Evolutionary conservation across 2,113 vertebrate species (phyloP), one percentile per base, ranked within the genome.

Genomic region (Sebastes schlegelii): DNA sequence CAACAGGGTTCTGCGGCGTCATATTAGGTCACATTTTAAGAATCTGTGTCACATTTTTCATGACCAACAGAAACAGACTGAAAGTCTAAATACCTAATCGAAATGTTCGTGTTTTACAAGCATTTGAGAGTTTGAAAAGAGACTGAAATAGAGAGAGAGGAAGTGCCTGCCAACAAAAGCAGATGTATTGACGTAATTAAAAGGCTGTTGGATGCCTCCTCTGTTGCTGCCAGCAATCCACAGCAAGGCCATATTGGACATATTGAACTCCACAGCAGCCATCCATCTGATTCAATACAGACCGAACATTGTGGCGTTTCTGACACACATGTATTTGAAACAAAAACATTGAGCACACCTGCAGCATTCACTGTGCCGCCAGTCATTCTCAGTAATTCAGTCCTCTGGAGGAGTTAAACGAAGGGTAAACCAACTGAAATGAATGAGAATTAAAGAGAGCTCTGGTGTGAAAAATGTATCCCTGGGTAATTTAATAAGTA

Each of bases 141-240:
- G 16, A 40, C n/a, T 0, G 9, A 17, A 23, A 19, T 17, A 79
- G 62, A 55, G n/a, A 70, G 49, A 79, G 34, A 79, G 23, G 14
- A 61, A 40, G 45, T n/a, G 70, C 0, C 49, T 51, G 61, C 60
- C 21, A 89, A 62, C 67, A 54, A 70, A 73, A n/a, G 57, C 72
- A 87, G 65, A 71, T 49, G 26, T 83, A 85, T 80, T 72, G 82
- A 82, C 67, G 42, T 62, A 62, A 69, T 67, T 80, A 78, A 85
- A 82, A 77, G 57, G 51, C 77, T 72, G 46, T 54, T 80, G 64
- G 61, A 82, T 21, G 78, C 69, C 21, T 71, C 52, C 8, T 82
- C 26, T 54, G 48, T 68, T 66, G 52, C 70, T 54, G 23, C 51
- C 63, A 45, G 60, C 80, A 68, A 70, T 74, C 62, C 65, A 46